phyloP scores from a whole-genome alignment of 2,113 vertebrate genomes.

The Oostethus manadensis region DNA sequence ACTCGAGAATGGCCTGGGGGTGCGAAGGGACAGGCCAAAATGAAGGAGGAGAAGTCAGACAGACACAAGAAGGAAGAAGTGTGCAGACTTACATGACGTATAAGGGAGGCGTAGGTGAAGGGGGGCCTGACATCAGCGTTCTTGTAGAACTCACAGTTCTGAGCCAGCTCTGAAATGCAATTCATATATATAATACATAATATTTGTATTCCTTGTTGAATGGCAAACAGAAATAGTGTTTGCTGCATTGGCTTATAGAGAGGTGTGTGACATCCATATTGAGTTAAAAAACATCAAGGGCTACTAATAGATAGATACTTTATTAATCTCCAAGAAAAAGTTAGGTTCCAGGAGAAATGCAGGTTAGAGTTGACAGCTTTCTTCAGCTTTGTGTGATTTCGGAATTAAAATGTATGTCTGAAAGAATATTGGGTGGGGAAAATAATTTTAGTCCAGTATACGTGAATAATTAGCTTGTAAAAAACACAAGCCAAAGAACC shows the following conservation, averaged over 20 bases:
- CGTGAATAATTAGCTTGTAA: background rate
- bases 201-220: too few relatives aligned
- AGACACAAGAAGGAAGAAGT: constrained; percentile 1
- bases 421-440: background rate
- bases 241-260: too few relatives aligned
- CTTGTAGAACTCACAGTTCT: constrained; percentile 99
- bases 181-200: background rate
- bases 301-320: too few relatives aligned
- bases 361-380: too few relatives aligned
- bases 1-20: constrained; percentile 93
- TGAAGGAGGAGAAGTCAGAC: constrained; percentile 3
- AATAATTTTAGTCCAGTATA: background rate
- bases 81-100: constrained; percentile 86
- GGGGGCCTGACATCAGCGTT: constrained; percentile 97
- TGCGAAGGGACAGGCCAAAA: background rate
- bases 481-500: background rate
- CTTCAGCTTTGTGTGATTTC: too few relatives aligned
- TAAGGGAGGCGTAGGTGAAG: constrained; percentile 97
- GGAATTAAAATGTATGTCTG: too few relatives aligned
- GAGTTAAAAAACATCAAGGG: too few relatives aligned
- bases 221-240: too few relatives aligned
- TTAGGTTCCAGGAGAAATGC: too few relatives aligned
- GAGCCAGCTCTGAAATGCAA: constrained; percentile 84
- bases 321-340: too few relatives aligned
- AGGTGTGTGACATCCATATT: too few relatives aligned